Conservation (phyloP, 2,113 vertebrate genomes). For the Grantiella picta region DNA sequence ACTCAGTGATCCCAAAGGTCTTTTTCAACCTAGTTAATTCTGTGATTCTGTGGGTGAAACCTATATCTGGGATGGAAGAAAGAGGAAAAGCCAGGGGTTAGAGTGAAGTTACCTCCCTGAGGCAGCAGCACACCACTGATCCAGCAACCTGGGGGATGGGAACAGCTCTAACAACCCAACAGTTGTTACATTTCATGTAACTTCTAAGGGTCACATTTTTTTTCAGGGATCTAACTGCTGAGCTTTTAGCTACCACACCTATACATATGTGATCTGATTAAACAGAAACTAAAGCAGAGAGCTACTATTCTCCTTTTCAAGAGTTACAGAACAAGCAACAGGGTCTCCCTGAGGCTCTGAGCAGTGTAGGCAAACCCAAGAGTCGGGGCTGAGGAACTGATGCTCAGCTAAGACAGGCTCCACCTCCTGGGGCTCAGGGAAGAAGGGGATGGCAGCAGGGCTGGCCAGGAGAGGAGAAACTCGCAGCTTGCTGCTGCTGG, state of each 20-base stretch:
- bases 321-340: not conserved
- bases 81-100: not conserved
- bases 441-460: rapidly evolving
- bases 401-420: not conserved
- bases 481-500: not conserved
- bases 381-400: not conserved
- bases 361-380: not conserved
- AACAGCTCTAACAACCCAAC: not conserved
- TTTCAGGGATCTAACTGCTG: not conserved
- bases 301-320: not conserved
- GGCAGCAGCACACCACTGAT: not conserved
- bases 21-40: not conserved
- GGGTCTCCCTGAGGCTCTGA: not conserved
- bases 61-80: not conserved
- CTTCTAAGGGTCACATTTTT: not conserved
- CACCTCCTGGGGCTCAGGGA: not conserved
- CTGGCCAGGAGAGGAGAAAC: not conserved
- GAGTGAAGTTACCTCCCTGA: not conserved
- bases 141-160: rapidly evolving
- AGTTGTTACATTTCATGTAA: not conserved
- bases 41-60: not conserved
- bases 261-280: not conserved
- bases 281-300: not conserved
- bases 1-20: not conserved
- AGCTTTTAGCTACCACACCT: not conserved